Percentiles rank a stretch among this genome's conserved stretches.
These are phyloP conservation scores for Stictonetta naevosa DNA, from an alignment of 2,113 vertebrate genomes.

Conservation along the genomic window DNA sequence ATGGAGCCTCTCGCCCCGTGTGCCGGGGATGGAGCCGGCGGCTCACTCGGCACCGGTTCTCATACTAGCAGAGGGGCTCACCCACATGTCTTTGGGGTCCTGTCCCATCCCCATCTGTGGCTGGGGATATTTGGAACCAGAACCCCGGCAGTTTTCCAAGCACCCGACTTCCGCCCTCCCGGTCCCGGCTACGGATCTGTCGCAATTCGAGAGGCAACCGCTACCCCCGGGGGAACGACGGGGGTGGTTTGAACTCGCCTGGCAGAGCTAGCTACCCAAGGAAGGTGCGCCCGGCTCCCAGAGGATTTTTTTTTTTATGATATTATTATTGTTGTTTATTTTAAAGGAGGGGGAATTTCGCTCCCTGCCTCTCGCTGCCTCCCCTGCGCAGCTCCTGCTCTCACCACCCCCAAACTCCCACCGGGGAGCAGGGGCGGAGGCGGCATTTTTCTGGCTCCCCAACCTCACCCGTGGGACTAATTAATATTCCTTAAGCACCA, in stretches of 20 bases:
- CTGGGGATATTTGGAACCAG: not conserved
- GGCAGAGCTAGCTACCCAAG: not conserved
- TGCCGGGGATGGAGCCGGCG: accelerated
- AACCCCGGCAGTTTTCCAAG: not conserved
- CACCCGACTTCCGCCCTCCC: not conserved
- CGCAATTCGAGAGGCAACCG: not conserved
- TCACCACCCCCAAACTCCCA: not conserved
- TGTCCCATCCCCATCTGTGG: no score
- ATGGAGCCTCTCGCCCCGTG: not conserved
- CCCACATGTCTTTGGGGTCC: no score
- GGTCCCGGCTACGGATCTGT: accelerated
- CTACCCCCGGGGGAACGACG: accelerated
- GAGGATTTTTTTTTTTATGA: not conserved
- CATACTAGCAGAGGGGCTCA: not conserved
- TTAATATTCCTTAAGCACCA: conserved; percentile 45
- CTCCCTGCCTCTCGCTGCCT: not conserved
- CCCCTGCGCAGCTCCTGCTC: not conserved
- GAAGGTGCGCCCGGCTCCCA: not conserved
- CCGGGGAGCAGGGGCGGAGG: not conserved
- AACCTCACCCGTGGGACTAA: conserved; percentile 15
- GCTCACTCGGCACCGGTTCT: not conserved
- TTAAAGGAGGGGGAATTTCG: not conserved
- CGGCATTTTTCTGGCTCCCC: conserved; percentile 17
- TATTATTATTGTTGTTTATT: not conserved
- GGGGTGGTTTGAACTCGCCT: accelerated